Evolutionary conservation across 2,797 vertebrate genomes (phyloP).

Genomic region (Pagetopsis macropterus): DNA sequence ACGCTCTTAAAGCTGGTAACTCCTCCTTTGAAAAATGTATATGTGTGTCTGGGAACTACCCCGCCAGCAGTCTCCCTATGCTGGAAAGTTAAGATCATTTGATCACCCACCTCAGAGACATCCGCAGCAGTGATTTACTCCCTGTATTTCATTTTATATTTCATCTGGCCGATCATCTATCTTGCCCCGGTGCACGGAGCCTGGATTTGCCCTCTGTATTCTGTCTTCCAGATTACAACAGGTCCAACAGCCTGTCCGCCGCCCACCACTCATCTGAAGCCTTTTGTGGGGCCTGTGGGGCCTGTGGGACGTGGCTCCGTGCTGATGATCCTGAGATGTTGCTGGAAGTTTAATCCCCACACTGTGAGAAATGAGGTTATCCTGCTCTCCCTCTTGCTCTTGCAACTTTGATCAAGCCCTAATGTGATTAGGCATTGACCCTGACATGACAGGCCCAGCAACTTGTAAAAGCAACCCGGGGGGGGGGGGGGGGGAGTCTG

Average conservation of each 20-base stretch:
- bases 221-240: constrained; percentile 77
- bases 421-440: constrained; percentile 84
- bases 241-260: constrained; percentile 61
- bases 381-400: constrained; percentile 70
- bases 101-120: constrained; percentile 71
- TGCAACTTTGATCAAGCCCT: constrained; percentile 83
- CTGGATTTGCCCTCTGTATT: constrained; percentile 67
- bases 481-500: constrained; percentile 35
- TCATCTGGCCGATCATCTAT: constrained; percentile 74
- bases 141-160: constrained; percentile 68
- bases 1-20: constrained; percentile 35
- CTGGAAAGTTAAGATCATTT: constrained; percentile 74
- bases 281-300: constrained; percentile 51
- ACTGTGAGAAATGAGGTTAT: constrained; percentile 79
- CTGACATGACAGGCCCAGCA: constrained; percentile 80
- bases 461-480: constrained; percentile 71
- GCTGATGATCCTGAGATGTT: constrained; percentile 70
- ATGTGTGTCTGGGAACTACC: constrained; percentile 58
- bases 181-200: constrained; percentile 61
- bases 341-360: constrained; percentile 78
- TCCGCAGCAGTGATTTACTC: constrained; percentile 68
- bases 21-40: constrained; percentile 66
- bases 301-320: constrained; percentile 57
- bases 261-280: constrained; percentile 62
- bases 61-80: constrained; percentile 48